These are phyloP conservation scores for Meghimatium bilineatum DNA, from an alignment of 2,888 invertebrate genomes.

Conservation along the genomic window DNA sequence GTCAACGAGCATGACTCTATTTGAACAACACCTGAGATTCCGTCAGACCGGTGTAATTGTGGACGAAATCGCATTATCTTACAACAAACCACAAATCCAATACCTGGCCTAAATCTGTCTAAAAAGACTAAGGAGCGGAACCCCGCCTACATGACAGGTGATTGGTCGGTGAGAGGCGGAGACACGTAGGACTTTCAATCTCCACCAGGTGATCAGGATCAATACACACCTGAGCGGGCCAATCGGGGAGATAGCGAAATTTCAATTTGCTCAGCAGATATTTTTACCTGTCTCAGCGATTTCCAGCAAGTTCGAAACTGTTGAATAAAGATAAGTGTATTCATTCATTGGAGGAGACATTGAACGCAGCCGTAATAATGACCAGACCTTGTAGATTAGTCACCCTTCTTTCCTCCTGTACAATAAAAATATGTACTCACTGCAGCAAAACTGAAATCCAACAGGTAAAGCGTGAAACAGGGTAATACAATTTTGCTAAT, in stretches of 20 bases:
- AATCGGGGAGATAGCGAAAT: slow-evolving; percentile 16
- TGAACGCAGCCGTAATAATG: too few species aligned
- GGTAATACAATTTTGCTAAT: too few species aligned
- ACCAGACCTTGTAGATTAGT: too few species aligned
- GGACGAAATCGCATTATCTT: not conserved
- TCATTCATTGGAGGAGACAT: too few species aligned
- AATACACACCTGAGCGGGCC: slow-evolving; percentile 44
- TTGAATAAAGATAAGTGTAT: too few species aligned
- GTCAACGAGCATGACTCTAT: too few species aligned
- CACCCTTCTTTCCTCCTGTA: too few species aligned
- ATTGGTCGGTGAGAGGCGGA: slow-evolving; percentile 13
- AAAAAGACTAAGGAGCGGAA: not conserved
- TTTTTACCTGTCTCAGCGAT: slow-evolving; percentile 1
- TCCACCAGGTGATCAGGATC: slow-evolving; percentile 36
- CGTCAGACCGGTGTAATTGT: not conserved
- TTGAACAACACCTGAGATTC: not conserved
- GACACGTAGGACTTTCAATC: not conserved
- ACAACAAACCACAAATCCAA: not conserved
- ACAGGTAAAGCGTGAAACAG: too few species aligned
- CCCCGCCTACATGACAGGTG: slow-evolving; percentile 30
- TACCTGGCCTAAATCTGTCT: not conserved
- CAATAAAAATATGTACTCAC: too few species aligned
- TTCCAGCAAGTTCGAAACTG: not conserved
- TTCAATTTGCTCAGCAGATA: not conserved
- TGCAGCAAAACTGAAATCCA: too few species aligned